These are phyloP conservation scores for Epinotia nisella DNA, from an alignment of 2,888 invertebrate genomes.

Conservation along the genomic window DNA sequence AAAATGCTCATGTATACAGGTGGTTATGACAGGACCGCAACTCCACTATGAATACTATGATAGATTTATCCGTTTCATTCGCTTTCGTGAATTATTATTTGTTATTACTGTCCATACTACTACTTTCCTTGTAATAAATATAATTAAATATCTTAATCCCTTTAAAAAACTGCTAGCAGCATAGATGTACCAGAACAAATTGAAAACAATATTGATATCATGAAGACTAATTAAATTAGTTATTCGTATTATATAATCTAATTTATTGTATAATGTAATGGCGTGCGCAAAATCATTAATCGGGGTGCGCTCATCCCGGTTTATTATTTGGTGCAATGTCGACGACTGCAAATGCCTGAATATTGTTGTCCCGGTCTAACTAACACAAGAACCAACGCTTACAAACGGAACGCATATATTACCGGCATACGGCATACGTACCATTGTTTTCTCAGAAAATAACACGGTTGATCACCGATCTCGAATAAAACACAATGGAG, in stretches of 20 bases:
- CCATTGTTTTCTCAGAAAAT: slow-evolving; percentile 1
- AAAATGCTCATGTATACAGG: too few relatives aligned
- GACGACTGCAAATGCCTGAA: neutral
- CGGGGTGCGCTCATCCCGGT: slow-evolving; percentile 1
- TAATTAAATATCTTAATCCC: neutral
- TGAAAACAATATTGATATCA: neutral
- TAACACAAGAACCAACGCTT: neutral
- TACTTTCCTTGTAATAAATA: too few relatives aligned
- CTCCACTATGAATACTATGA: too few relatives aligned
- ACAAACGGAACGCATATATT: neutral
- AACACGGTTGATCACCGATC: slow-evolving; percentile 54
- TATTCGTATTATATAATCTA: neutral
- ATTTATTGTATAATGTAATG: slow-evolving; percentile 12
- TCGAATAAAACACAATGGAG: slow-evolving; percentile 66
- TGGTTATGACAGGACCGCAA: too few relatives aligned
- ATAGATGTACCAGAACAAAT: neutral
- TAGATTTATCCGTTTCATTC: too few relatives aligned
- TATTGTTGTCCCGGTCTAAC: neutral
- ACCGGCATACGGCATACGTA: slow-evolving; percentile 6
- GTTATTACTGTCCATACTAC: too few relatives aligned
- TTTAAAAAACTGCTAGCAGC: neutral
- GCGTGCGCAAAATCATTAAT: slow-evolving; percentile 18
- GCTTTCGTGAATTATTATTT: too few relatives aligned
- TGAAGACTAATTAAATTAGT: neutral
- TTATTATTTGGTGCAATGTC: neutral